Evolutionary conservation across 2,113 vertebrate genomes (phyloP), one percentile per base, ranked within the genome.

Genomic region (Tenrec ecaudatus): DNA sequence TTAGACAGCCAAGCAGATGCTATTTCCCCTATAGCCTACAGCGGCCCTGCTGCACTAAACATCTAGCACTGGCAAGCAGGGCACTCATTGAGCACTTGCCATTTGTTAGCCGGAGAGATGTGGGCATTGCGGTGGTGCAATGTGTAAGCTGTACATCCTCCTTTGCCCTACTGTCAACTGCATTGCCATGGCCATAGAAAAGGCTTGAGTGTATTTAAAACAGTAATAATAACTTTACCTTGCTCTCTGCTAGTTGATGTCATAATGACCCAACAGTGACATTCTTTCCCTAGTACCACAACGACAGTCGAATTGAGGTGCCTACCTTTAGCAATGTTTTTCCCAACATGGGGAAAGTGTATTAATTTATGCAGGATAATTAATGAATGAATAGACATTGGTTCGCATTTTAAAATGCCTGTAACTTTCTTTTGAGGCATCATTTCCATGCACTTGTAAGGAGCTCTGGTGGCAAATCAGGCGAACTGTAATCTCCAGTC

Each of bases 381-480:
- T 62, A 83, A 20, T n/a, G 57, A 53, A 75, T 12, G 57, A 53
- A 1, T 62, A 89, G 31, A 31, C 66, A 0, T 58, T 76, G 40
- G 3, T 8, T 86, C 23, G 10, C 47, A 15, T 82, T 89, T 89
- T 89, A 60, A 93, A 94, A 78, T 36, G 82, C 7, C 19, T 73
- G 82, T 80, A 31, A 76, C 62, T 58, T 92, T 60, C 20, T 88
- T 87, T 60, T n/a, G 66, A 84, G 73, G 73, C 31, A 64, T 66
- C 6, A 27, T 73, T 84, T 87, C 86, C 60, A 9, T 29, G 31
- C 40, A 81, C 22, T 23, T 53, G 1, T 47, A 77, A 2, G 22
- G 60, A 20, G 17, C 60, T 23, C 25, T 66, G 14, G 62, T 64
- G 62, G 62, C 6, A 58, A 14, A 58, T 14, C 57, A 19, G 47